phyloP scores from a whole-genome alignment of 23 tunicate species.

The Diplosoma virens region DNA sequence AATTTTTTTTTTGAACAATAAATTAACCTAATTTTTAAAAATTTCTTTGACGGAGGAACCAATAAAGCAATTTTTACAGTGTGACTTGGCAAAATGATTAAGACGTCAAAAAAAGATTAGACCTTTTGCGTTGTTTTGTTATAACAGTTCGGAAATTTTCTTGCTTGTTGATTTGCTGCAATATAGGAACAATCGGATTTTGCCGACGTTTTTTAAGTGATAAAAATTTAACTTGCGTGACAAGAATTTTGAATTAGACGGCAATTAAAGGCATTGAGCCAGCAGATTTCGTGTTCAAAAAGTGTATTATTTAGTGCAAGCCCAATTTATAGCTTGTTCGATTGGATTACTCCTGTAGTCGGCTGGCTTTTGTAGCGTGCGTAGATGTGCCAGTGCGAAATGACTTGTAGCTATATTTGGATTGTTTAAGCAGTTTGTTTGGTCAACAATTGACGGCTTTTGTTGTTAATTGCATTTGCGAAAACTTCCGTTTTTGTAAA shows the following conservation, averaged over 20 bases:
- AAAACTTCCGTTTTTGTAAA: neutral
- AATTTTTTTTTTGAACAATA: no score
- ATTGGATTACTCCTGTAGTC: neutral
- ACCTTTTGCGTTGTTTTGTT: no score
- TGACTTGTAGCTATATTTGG: neutral
- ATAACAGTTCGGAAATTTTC: no score
- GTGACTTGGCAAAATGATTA: no score
- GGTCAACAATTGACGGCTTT: neutral
- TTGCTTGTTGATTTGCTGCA: no score
- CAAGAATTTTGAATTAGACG: conserved; percentile 17
- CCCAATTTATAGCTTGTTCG: conserved; percentile 6
- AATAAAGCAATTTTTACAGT: no score
- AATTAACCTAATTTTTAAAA: no score
- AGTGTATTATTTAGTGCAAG: conserved; percentile 25
- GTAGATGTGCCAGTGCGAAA: neutral
- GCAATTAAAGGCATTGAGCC: conserved; percentile 37
- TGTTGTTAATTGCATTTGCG: neutral
- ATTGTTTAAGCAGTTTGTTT: neutral
- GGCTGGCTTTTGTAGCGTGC: neutral
- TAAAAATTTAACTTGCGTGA: conserved; percentile 36
- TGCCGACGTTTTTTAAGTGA: neutral
- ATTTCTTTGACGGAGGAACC: no score
- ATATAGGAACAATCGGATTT: no score
- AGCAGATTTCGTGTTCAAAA: conserved; percentile 36
- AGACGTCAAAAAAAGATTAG: no score